Evolutionary conservation across 1,140 invertebrate species (phyloP).

Genomic region (Rhopalosiphum padi): DNA sequence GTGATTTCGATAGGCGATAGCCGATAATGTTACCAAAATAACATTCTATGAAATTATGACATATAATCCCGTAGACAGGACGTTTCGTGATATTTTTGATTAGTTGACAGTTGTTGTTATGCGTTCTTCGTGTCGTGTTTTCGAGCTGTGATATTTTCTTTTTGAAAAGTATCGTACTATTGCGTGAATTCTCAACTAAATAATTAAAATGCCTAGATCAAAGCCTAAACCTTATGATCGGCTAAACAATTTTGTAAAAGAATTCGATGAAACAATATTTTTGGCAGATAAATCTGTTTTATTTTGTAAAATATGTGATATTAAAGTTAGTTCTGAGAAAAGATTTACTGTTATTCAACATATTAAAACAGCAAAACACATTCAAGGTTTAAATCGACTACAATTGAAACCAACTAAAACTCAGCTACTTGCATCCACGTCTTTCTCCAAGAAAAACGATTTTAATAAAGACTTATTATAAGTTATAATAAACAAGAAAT

Average conservation of each 20-base stretch:
- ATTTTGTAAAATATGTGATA: conserved; percentile 32
- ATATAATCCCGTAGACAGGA: neutral
- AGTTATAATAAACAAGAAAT: no score
- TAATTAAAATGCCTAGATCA: conserved; percentile 28
- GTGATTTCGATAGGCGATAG: no score
- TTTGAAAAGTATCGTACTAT: neutral
- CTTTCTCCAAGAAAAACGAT: conserved; percentile 26
- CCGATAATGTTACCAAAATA: neutral
- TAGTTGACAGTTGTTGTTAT: neutral
- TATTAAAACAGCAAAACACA: conserved; percentile 27
- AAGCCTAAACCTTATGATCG: conserved; percentile 5
- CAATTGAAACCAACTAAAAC: neutral
- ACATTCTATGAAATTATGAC: neutral
- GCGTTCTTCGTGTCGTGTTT: neutral
- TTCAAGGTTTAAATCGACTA: neutral
- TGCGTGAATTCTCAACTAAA: neutral
- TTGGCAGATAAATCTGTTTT: conserved; percentile 10
- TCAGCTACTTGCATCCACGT: conserved; percentile 27
- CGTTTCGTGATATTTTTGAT: neutral
- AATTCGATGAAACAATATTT: conserved; percentile 28
- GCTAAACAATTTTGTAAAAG: conserved; percentile 8
- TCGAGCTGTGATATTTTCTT: neutral
- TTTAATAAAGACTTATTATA: conserved; percentile 31
- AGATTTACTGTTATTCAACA: conserved; percentile 17
- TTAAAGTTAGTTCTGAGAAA: conserved; percentile 7